These are phyloP conservation scores for Drosophila buzzatii DNA, from an alignment of 2,888 invertebrate species.

Conservation along the genomic window DNA sequence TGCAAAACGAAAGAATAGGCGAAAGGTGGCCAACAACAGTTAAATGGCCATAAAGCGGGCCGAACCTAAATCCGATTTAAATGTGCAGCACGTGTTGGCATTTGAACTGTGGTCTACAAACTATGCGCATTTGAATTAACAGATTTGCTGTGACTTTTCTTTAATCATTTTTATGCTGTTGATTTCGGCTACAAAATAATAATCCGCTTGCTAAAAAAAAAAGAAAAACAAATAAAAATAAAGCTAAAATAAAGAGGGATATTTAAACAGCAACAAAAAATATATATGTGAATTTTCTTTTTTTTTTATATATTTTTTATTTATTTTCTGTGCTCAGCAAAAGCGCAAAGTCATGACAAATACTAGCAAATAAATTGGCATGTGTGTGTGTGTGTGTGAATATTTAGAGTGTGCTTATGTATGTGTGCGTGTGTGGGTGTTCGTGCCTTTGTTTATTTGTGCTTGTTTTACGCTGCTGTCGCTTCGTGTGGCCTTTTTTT, in stretches of 20 bases:
- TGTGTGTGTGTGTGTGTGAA: slow-evolving; percentile 24
- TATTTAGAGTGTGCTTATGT: slow-evolving; percentile 4
- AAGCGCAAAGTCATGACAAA: slow-evolving; percentile 75
- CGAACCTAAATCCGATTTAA: slow-evolving; percentile 17
- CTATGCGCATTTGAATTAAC: slow-evolving; percentile 23
- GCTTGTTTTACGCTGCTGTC: slow-evolving; percentile 7
- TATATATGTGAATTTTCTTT: neutral
- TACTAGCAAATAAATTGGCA: slow-evolving; percentile 15
- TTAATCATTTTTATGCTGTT: slow-evolving; percentile 14
- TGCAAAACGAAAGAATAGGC: neutral
- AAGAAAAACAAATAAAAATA: neutral
- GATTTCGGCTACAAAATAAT: slow-evolving; percentile 53
- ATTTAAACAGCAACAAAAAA: neutral
- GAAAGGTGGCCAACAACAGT: slow-evolving; percentile 13
- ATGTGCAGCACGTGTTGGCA: slow-evolving; percentile 3
- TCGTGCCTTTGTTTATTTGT: slow-evolving; percentile 13
- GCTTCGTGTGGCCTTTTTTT: neutral
- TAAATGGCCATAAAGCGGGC: slow-evolving; percentile 32
- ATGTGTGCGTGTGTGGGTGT: slow-evolving; percentile 14
- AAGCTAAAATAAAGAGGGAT: no score
- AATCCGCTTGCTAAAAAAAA: slow-evolving; percentile 32
- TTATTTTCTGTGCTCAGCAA: slow-evolving; percentile 26
- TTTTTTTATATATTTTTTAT: neutral
- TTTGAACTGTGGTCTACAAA: slow-evolving; percentile 11
- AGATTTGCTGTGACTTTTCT: slow-evolving; percentile 7